Base-by-base conservation (phyloP, 92 coral and sea anemone genomes). In the Hydrozoanthus gracilis region DNA sequence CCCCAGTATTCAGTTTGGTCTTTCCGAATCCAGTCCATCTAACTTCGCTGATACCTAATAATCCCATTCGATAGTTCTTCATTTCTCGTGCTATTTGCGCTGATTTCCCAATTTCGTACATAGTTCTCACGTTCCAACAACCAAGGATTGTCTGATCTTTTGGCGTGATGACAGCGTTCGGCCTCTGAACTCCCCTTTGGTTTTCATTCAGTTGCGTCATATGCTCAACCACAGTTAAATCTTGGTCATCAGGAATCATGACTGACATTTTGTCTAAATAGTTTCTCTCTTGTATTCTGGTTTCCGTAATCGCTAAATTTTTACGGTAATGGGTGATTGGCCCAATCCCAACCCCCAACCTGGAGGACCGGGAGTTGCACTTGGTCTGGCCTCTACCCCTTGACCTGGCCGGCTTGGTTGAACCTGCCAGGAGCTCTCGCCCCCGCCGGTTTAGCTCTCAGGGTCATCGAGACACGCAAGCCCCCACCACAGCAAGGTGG, bases 1-100 rank as follows among this genome's bases (percentile, higher is more conserved):
- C 68, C 16, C 78, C 78, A 0, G 78, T 71, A 2, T 51, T 65
- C 27, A 65, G 20, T 15, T 15, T 65, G 2, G 71, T n/a, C 71
- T 39, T 71, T 71, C 18, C 76, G 16, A 71, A 71, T 44, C 52
- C 52, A 5, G 51, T 71, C 76, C 51, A 71, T 44, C 76, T 4
- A 17, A 71, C 76, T 71, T 71, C 76, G 44, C 76, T 71, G 51
- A 71, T 71, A 12, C 76, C 52, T 67, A 71, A 15, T 44, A 45
- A 6, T 71, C 51, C 76, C 17, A 71, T 44, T 44, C 16, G 50
- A 71, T 71, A 71, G 7, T 71, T 71, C 54, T 47, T 44, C 51
- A 39, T 71, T 39, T 71, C 52, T 8, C 51, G 52, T 4, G 76
- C 18, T 71, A 71, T 14, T 71, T 8, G 15, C 10, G 52, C 75